These are phyloP conservation scores for Rutilus rutilus DNA, from an alignment of 2,113 vertebrate species.

Conservation along the genomic window DNA sequence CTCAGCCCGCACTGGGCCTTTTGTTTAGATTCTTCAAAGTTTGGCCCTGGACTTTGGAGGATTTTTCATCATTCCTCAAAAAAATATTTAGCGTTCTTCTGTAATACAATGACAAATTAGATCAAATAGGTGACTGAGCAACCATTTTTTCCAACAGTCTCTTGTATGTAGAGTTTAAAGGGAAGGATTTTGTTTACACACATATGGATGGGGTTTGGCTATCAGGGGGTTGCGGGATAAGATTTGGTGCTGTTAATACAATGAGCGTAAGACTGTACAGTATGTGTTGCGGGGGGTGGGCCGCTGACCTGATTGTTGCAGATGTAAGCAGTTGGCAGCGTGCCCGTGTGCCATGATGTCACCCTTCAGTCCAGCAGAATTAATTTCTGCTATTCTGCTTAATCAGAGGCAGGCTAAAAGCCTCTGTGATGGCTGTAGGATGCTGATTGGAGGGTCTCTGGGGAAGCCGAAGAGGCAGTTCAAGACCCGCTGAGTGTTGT, in stretches of 20 bases:
- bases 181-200: background rate
- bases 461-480: background rate
- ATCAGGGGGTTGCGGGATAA: conserved; percentile 15
- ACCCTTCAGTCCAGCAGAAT: conserved; percentile 33
- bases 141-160: background rate
- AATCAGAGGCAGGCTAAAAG: conserved; percentile 24
- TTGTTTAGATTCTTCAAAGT: conserved; percentile 40
- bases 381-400: conserved; percentile 33
- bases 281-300: conserved; percentile 9
- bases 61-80: conserved; percentile 1
- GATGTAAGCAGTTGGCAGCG: conserved; percentile 38
- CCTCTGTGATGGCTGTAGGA: conserved; percentile 21
- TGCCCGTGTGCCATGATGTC: conserved; percentile 32
- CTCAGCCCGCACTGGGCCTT: background rate
- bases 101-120: background rate
- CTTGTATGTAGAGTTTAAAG: background rate
- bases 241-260: conserved; percentile 28
- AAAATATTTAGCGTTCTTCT: background rate
- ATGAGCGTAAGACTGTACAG: conserved; percentile 1
- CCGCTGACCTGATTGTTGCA: conserved; percentile 25
- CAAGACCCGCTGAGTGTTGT: background rate
- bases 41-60: background rate
- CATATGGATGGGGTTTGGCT: background rate
- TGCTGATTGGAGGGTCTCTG: conserved; percentile 7
- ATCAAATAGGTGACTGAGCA: no score